Conservation (phyloP, 1,140 invertebrate species). For the Lepidurus packardi region DNA sequence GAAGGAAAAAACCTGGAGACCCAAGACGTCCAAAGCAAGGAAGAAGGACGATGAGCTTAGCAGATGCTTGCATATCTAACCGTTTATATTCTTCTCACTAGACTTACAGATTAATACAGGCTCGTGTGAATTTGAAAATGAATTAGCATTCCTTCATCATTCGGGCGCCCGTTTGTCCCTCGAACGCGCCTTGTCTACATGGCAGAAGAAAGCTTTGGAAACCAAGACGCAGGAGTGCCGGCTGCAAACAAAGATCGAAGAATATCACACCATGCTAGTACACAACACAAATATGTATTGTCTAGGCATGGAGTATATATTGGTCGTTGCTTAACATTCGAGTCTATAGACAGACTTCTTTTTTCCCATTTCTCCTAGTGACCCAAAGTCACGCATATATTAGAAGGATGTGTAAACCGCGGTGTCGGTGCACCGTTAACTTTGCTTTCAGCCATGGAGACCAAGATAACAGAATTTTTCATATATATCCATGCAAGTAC, state of each 20-base stretch:
- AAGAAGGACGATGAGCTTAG: slow-evolving; percentile 14
- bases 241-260: neutral
- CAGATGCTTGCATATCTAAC: neutral
- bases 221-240: neutral
- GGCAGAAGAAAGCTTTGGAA: neutral
- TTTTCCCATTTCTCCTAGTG: too few species aligned
- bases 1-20: neutral
- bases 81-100: neutral
- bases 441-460: too few species aligned
- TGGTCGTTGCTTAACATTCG: neutral
- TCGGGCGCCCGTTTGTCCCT: neutral
- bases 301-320: neutral
- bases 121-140: neutral
- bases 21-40: neutral
- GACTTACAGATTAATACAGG: neutral
- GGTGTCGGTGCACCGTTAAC: too few species aligned
- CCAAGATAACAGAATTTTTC: too few species aligned
- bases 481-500: too few species aligned
- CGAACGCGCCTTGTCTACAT: neutral
- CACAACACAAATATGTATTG: neutral
- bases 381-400: too few species aligned
- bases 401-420: too few species aligned
- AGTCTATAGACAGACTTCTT: too few species aligned
- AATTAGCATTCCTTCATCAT: neutral
- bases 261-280: neutral